These are phyloP conservation scores for Pelusios castaneus DNA, from an alignment of 2,113 vertebrate species.

Conservation along the genomic window DNA sequence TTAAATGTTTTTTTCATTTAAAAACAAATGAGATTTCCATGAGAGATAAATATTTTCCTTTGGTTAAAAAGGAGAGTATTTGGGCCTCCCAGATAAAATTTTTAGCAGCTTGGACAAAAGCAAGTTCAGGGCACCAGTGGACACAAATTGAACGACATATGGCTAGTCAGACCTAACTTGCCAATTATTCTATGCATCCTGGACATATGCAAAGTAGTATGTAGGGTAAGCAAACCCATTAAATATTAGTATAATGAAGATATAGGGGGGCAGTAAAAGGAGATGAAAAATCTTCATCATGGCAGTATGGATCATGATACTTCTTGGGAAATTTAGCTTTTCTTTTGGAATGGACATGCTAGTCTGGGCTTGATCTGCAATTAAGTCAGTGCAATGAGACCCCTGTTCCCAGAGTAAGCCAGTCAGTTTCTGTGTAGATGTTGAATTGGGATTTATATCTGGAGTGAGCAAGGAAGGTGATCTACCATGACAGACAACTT, in stretches of 20 bases:
- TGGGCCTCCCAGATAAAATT: constrained; percentile 8
- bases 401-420: background rate
- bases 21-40: constrained; percentile 53
- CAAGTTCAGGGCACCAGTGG: constrained; percentile 47
- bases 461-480: background rate
- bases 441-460: background rate
- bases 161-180: constrained; percentile 2
- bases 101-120: constrained; percentile 29
- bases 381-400: background rate
- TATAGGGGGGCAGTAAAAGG: background rate
- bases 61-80: constrained; percentile 24
- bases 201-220: background rate
- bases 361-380: background rate
- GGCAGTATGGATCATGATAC: background rate
- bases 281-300: background rate
- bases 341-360: background rate
- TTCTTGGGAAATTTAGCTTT: background rate
- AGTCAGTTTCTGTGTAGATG: background rate
- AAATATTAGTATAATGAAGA: background rate
- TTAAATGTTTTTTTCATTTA: background rate
- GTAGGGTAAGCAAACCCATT: background rate
- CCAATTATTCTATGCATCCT: constrained; percentile 19
- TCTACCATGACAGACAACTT: background rate
- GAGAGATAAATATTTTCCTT: constrained; percentile 13
- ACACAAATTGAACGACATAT: constrained; percentile 55